Evolutionary conservation across 1,140 invertebrate species (phyloP), one percentile per base, ranked within the genome.

Genomic region (Plodia interpunctella): DNA sequence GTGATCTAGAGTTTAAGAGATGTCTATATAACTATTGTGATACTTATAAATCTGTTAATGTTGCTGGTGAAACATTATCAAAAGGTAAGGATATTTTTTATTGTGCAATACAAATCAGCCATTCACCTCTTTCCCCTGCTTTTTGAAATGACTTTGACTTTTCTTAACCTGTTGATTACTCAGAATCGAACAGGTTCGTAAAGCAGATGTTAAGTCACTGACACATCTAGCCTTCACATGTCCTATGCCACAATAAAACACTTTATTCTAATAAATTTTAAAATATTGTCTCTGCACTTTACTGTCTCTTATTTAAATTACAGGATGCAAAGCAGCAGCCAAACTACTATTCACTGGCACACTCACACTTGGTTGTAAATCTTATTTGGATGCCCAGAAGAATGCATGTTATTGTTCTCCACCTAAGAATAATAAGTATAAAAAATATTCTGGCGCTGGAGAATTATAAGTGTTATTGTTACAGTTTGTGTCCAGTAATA

Each of bases 1-100:
- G 97, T 89, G 97, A 98, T 87, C 80, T 96, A 50, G 93, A 94
- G 28, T 98, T 98, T 75, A 96, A 96, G 74, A 91, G 93, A 66
- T 98, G 97, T 76, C 87, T 98, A 0, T 96, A 97, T 68, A 93
- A 91, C 76, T 94, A 95, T 61, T 98, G 96, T 88, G 94, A 96
- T 51, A 91, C 90, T 17, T 94, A 94, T 74, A 91, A 94, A 66
- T 90, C 91, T 13, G 65, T 93, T 13, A 92, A 91, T 70, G 92
- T 93, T 44, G 91, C 88, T 32, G 92, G 92, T 18, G 84, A 92
- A 57, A 88, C 93, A 5, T 90, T 94, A 59, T 92, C 92, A 0
- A 95, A 94, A 88, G 91, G 92, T 92, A 88, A 72, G 19, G n/a
- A n/a, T n/a, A 10, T 6, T 44, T 44, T 5, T 15, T 3, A 15